These are phyloP conservation scores for Notarius quadriscutis DNA, from an alignment of 2,113 vertebrate species.

Conservation along the genomic window DNA sequence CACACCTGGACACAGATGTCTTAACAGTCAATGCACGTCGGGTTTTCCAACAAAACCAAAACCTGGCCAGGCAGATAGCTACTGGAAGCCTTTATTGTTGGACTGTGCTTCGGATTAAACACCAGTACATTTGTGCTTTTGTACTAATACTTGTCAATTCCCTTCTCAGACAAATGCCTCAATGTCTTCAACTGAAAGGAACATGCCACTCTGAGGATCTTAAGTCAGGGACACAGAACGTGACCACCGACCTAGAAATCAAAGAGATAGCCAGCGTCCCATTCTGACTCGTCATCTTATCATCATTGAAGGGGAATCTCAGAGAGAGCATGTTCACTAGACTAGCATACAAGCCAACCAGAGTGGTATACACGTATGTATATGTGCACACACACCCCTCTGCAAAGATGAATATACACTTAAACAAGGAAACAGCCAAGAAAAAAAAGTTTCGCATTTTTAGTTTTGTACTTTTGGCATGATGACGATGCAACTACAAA, in stretches of 20 bases:
- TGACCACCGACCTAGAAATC: slow-evolving; percentile 58
- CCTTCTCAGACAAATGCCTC: slow-evolving; percentile 94
- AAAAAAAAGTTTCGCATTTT: neutral
- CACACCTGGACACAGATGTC: slow-evolving; percentile 76
- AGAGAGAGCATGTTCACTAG: neutral
- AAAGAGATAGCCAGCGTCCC: slow-evolving; percentile 50
- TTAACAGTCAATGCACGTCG: neutral
- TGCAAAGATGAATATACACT: neutral
- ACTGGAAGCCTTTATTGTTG: neutral
- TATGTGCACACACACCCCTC: too few species aligned
- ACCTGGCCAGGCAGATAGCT: neutral
- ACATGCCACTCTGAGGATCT: slow-evolving; percentile 58
- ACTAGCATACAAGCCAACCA: neutral
- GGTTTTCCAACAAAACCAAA: neutral
- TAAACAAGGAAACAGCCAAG: neutral
- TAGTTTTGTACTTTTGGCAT: neutral
- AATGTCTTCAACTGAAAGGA: slow-evolving; percentile 72
- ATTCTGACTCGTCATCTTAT: slow-evolving; percentile 86
- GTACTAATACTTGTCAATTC: slow-evolving; percentile 24
- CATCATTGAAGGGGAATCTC: slow-evolving; percentile 78
- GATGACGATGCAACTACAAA: neutral
- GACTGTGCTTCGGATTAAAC: neutral
- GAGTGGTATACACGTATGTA: too few species aligned
- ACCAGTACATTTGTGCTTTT: neutral
- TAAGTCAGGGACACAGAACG: slow-evolving; percentile 73